A percentile compares a stretch with the other conserved stretches of the same genome.
These are phyloP conservation scores for Lithobates sylvaticus DNA, from an alignment of 2,797 vertebrate genomes.

Conservation along the genomic window DNA sequence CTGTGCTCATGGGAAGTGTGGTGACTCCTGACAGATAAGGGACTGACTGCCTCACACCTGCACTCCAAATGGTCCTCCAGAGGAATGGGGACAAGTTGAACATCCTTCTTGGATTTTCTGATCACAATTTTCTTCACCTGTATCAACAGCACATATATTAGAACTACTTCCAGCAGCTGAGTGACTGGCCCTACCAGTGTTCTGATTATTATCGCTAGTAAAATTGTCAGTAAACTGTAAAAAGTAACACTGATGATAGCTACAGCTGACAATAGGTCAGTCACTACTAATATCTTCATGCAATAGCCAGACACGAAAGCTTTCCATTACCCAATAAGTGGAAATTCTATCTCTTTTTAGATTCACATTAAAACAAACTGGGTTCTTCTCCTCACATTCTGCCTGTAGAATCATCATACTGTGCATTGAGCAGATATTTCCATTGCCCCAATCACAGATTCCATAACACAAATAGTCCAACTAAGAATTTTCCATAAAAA, in stretches of 20 bases:
- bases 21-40: not conserved
- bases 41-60: conserved; percentile 76
- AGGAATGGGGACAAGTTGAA: conserved; percentile 84
- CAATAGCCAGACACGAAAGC: not conserved
- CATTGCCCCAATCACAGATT: conserved; percentile 21
- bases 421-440: conserved; percentile 26
- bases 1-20: conserved; percentile 37
- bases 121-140: conserved; percentile 91
- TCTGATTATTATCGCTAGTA: not conserved
- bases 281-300: not conserved
- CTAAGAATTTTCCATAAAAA: conserved; percentile 55
- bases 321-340: not conserved
- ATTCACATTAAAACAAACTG: not conserved
- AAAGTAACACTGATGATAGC: not conserved
- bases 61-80: conserved; percentile 92
- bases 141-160: conserved; percentile 37
- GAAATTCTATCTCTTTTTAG: not conserved
- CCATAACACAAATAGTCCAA: conserved; percentile 45
- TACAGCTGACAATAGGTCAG: not conserved
- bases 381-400: not conserved
- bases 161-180: not conserved
- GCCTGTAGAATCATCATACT: conserved; percentile 13
- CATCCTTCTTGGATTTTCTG: conserved; percentile 76
- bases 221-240: not conserved
- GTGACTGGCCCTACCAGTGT: not conserved